These are phyloP conservation scores for Bacillus rossius DNA, from an alignment of 1,140 invertebrate species.

Conservation along the genomic window DNA sequence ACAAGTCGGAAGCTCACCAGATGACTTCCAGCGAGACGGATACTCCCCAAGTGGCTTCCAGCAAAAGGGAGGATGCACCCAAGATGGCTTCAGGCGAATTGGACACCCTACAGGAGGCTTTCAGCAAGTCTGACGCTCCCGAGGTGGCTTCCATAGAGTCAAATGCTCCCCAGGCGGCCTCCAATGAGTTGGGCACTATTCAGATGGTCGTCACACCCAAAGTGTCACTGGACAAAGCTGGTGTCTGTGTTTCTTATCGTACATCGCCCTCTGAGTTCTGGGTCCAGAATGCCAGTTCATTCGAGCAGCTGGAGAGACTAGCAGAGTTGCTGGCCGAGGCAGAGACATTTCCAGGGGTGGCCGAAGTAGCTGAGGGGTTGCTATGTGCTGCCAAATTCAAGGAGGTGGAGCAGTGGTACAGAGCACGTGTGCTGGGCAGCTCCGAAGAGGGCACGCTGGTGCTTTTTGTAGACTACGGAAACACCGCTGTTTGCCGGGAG, in stretches of 20 bases:
- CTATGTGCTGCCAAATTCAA: slow-evolving; percentile 47
- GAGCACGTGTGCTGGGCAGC: slow-evolving; percentile 36
- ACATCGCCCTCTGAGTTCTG: slow-evolving; percentile 19
- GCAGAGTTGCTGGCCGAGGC: slow-evolving; percentile 41
- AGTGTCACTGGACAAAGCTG: background rate
- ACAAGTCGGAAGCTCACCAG: too few species aligned
- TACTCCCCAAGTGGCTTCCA: too few species aligned
- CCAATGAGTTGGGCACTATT: background rate
- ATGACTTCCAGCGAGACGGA: too few species aligned
- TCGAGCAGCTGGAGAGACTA: background rate
- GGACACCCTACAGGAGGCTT: too few species aligned
- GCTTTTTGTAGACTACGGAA: slow-evolving; percentile 55
- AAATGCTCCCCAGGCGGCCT: too few species aligned
- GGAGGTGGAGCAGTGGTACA: slow-evolving; percentile 40
- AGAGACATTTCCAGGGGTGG: slow-evolving; percentile 43
- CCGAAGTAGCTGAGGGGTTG: slow-evolving; percentile 45
- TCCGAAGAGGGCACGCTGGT: slow-evolving; percentile 38
- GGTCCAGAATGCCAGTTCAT: slow-evolving; percentile 10
- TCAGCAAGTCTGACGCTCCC: too few species aligned
- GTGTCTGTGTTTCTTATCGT: slow-evolving; percentile 8
- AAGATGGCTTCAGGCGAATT: too few species aligned
- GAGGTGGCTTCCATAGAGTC: background rate
- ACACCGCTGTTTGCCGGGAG: slow-evolving; percentile 36
- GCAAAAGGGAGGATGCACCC: too few species aligned
- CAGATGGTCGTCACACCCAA: background rate